Evolutionary conservation across 2,888 invertebrate species (phyloP).

Genomic region (Campoplex capitator): DNA sequence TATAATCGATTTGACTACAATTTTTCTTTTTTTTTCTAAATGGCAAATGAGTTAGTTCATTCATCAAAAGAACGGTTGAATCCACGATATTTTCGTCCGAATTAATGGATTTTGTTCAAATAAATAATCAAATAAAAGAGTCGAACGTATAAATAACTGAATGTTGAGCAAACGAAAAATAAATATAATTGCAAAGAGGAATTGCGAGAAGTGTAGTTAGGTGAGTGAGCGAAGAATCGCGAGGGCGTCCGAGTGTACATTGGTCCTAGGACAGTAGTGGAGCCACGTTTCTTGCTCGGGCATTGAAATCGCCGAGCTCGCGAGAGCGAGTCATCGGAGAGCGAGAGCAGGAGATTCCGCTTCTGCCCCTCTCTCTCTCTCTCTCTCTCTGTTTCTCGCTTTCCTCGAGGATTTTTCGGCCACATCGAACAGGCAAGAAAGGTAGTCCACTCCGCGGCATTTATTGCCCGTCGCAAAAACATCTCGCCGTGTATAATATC

Average conservation of each 20-base stretch:
- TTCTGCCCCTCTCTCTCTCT: conserved; percentile 14
- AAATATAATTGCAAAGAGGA: not conserved
- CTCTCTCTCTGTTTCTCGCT: not conserved
- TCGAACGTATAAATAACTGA: too few species aligned
- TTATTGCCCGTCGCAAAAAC: conserved; percentile 76
- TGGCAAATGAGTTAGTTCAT: too few species aligned
- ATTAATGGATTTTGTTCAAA: too few species aligned
- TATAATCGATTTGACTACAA: too few species aligned
- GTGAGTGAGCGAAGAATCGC: not conserved
- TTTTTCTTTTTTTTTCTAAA: too few species aligned
- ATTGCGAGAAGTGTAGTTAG: not conserved
- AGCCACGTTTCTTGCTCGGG: conserved; percentile 67
- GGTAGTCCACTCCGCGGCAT: conserved; percentile 48
- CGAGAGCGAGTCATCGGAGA: conserved; percentile 42
- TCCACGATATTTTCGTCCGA: too few species aligned
- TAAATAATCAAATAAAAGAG: too few species aligned
- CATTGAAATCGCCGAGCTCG: conserved; percentile 76
- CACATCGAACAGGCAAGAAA: conserved; percentile 59
- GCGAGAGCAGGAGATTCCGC: conserved; percentile 17
- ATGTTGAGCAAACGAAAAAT: not conserved
- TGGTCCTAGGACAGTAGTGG: conserved; percentile 15
- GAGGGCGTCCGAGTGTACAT: not conserved
- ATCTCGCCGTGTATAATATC: conserved; percentile 54
- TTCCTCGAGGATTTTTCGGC: conserved; percentile 69
- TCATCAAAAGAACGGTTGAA: too few species aligned